A percentile compares a stretch with the other conserved stretches of the same genome.
Conservation (phyloP, 30 jellyfish, hydroid and myxozoan genomes). For the Pseudorhiza aurosa region DNA sequence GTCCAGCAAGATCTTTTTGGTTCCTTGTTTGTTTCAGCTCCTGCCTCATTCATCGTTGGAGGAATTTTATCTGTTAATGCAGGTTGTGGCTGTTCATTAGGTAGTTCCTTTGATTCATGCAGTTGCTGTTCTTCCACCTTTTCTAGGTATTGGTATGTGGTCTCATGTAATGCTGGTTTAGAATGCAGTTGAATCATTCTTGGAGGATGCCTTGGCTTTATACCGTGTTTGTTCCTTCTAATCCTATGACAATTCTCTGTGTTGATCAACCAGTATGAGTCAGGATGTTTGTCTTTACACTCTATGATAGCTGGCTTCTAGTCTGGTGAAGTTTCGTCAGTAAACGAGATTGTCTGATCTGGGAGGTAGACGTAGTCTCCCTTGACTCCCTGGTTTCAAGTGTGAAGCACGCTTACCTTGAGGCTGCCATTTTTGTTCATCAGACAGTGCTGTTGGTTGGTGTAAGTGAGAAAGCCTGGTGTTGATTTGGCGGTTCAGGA, state of each 20-base stretch:
- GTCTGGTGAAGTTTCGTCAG: slow-evolving; percentile 5
- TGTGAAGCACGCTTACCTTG: background rate
- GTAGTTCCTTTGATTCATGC: background rate
- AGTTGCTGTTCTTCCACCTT: slow-evolving; percentile 1
- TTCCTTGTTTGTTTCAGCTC: background rate
- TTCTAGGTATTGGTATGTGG: background rate
- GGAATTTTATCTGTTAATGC: background rate
- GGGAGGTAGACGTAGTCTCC: slow-evolving; percentile 2
- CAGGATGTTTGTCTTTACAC: slow-evolving; percentile 4
- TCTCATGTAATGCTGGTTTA: background rate
- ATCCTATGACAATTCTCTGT: slow-evolving; percentile 4
- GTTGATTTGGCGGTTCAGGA: slow-evolving; percentile 7
- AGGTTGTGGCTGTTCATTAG: background rate
- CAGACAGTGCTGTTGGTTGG: slow-evolving; percentile 6
- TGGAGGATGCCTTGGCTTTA: slow-evolving; percentile 1
- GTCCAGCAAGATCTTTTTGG: slow-evolving; percentile 4
- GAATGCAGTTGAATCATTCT: background rate
- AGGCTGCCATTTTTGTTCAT: background rate
- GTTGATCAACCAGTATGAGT: slow-evolving; percentile 6
- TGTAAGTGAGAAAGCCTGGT: slow-evolving; percentile 2
- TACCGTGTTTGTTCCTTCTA: background rate
- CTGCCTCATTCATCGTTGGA: background rate
- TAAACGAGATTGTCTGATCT: background rate
- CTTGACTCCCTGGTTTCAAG: slow-evolving; percentile 6
- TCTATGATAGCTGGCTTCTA: slow-evolving; percentile 3